Base-by-base conservation (phyloP, 2,113 vertebrate genomes). In the Circaetus gallicus region DNA sequence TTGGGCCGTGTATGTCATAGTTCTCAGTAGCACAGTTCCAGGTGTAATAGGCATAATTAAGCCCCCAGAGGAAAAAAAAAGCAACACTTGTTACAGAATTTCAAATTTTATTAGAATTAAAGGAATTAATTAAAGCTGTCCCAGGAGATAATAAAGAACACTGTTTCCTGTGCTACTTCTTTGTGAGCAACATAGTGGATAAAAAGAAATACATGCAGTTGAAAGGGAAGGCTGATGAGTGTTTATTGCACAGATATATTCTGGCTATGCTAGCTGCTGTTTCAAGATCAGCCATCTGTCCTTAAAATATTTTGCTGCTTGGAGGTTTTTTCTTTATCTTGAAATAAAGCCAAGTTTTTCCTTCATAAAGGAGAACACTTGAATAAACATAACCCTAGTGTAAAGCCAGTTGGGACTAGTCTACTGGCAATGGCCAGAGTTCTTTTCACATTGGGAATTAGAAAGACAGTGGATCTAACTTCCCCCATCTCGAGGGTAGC, bases 341-440 rank as follows among this genome's bases (percentile, higher is more conserved):
- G 94, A 96, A 94, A 95, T 76, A 61, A 72, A 76, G 94, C 94
- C 96, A 89, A 96, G 66, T 82, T 90, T 94, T 66, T 91, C 34
- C 95, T 94, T 97, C 95, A 96, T 88, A 95, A 95, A 96, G 95
- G 91, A 86, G 96, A 97, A 97, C 80, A 96, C 96, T 95, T 98
- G 91, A 97, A 95, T 97, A 97, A 98, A 98, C 93, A 95, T 55
- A 96, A 55, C 65, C 52, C 38, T 47, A 72, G 67, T 38, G 81
- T 78, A 91, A 95, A 96, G 92, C 97, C 83, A 82, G 96, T 91
- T 95, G 88, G 84, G 95, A 96, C 95, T 95, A 88, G 96, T 92
- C 95, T 96, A 31, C 78, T 86, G 96, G 86, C 81, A 84, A 2
- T 63, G 56, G 59, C 89, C 86, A 49, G 69, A 82, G 91, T 90